Base-by-base conservation (phyloP, 2,888 invertebrate species). In the Caenorhabditis plicata region DNA sequence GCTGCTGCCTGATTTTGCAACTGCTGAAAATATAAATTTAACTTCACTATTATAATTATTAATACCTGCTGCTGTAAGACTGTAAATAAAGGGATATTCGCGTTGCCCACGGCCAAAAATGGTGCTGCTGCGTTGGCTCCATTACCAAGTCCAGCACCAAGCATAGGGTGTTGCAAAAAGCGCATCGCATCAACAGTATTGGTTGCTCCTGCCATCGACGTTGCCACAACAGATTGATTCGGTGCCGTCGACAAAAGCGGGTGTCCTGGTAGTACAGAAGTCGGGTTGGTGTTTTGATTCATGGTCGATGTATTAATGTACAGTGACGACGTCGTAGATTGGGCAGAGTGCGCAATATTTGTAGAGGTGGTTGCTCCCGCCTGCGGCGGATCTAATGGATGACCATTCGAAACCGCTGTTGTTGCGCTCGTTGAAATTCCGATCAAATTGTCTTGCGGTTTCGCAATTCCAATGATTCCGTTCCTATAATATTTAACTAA, bases 281-380 rank as follows among this genome's bases (percentile, higher is more conserved):
- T 50, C 7, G 42, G n/a, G 1, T 29, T 29, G 2, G 38, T 25
- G n/a, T 23, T 17, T 23, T 29, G 38, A 3, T 4, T n/a, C 15
- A 32, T 15, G 4, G 42, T 35, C 1, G 38, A 15, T 15, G 54
- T 57, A 33, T 57, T 57, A 31, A 57, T 47, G 38, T 57, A 57
- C 4, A 57, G 41, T 0, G 43, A 43, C 11, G 22, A 25, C 7
- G 43, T 17, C 25, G 43, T 29, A n/a, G 43, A 26, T 9, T 25
- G 13, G 13, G 11, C n/a, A 15, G 32, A 17, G 4, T 11, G 32
- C 19, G 17, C 4, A 20, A 15, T 4, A 20, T 7, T 15, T 32
- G 32, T 5, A n/a, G n/a, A 32, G n/a, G n/a, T 11, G 32, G 11
- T 32, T n/a, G 4, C 13, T n/a, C n/a, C 4, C 32, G 11, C n/a